Conservation (phyloP, 2,888 invertebrate species). For the Polyploca ridens region DNA sequence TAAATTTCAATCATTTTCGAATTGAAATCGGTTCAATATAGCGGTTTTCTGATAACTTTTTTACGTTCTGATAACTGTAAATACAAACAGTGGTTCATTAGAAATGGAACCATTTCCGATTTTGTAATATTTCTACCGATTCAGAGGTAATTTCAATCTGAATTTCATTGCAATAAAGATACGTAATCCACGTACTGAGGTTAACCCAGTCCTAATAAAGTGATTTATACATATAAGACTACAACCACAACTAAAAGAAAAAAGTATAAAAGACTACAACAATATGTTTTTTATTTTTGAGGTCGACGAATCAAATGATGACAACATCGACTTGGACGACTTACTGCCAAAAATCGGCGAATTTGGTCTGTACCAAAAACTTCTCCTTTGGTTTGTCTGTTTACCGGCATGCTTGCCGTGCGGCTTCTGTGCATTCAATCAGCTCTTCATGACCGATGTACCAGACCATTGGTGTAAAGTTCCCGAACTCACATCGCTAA, state of each 20-base stretch:
- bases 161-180: too few relatives aligned
- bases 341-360: constrained; percentile 94
- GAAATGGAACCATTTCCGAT: too few relatives aligned
- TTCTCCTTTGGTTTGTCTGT: constrained; percentile 93
- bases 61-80: too few relatives aligned
- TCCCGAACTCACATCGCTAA: constrained; percentile 84
- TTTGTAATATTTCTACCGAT: too few relatives aligned
- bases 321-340: constrained; percentile 92
- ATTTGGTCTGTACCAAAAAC: constrained; percentile 94
- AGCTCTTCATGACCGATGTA: constrained; percentile 95
- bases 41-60: too few relatives aligned
- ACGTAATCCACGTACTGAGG: too few relatives aligned
- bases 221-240: not conserved
- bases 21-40: too few relatives aligned
- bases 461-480: constrained; percentile 94
- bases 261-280: not conserved
- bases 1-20: too few relatives aligned
- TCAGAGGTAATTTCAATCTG: too few relatives aligned
- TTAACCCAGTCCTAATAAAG: not conserved
- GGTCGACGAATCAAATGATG: constrained; percentile 68
- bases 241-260: too few relatives aligned
- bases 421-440: constrained; percentile 96
- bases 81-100: too few relatives aligned
- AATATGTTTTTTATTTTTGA: constrained; percentile 33
- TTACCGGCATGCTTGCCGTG: constrained; percentile 95